A percentile compares a stretch with the other conserved stretches of the same genome.
Conservation (phyloP, 2,113 vertebrate genomes). For the Lathamus discolor region DNA sequence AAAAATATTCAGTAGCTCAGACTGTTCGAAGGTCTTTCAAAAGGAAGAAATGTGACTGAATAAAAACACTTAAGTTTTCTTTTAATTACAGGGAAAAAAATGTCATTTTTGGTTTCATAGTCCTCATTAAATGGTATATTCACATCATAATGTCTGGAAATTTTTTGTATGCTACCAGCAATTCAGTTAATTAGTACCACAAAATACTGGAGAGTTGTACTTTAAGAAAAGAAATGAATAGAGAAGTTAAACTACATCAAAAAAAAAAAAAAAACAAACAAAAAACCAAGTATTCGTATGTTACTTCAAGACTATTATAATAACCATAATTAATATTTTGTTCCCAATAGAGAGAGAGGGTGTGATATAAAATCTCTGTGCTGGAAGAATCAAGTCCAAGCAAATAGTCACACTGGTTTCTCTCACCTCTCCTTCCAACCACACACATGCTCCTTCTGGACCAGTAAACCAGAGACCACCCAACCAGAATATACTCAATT, state of each 20-base stretch:
- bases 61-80: constrained; percentile 10
- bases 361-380: neutral
- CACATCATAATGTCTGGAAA: constrained; percentile 29
- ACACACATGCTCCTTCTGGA: neutral
- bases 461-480: neutral
- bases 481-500: neutral
- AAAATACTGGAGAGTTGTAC: constrained; percentile 22
- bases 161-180: neutral
- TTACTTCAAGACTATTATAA: constrained; percentile 37
- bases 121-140: constrained; percentile 49
- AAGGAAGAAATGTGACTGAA: constrained; percentile 29
- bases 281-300: neutral
- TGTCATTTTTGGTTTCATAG: constrained; percentile 36
- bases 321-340: constrained; percentile 39
- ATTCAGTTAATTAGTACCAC: constrained; percentile 34
- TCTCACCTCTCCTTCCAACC: neutral
- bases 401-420: neutral
- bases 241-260: constrained; percentile 40
- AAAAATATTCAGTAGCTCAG: neutral
- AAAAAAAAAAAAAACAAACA: constrained; percentile 17
- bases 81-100: constrained; percentile 38
- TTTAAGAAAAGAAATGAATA: constrained; percentile 23
- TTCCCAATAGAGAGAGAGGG: neutral
- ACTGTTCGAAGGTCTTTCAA: neutral
- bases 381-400: neutral